Evolutionary conservation across 1,140 invertebrate species (phyloP).

Genomic region (Akabosia matsudoensis): DNA sequence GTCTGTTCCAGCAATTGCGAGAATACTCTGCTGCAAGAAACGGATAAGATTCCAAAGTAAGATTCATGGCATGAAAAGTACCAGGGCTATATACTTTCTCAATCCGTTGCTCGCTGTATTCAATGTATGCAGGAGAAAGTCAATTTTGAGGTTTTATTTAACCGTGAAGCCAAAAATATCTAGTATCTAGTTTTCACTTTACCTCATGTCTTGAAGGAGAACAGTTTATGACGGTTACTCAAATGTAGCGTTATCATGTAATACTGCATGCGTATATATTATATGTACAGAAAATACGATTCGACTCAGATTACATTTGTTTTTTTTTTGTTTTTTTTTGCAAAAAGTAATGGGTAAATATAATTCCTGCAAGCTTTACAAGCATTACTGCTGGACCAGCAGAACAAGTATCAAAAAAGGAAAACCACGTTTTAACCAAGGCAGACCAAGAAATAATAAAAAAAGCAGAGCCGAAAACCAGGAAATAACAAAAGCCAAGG

Average conservation of each 20-base stretch:
- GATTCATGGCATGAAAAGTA: background rate
- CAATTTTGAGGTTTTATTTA: background rate
- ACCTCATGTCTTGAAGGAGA: background rate
- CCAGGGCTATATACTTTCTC: too few species aligned
- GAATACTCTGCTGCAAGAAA: too few species aligned
- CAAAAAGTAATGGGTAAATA: too few species aligned
- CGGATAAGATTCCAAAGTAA: too few species aligned
- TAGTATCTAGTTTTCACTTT: too few species aligned
- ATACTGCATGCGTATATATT: too few species aligned
- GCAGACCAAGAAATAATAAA: background rate
- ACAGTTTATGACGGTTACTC: background rate
- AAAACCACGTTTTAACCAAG: background rate
- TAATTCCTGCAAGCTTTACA: background rate
- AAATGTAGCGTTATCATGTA: too few species aligned
- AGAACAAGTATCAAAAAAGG: background rate
- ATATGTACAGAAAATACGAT: background rate
- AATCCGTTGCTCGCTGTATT: background rate
- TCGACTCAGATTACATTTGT: background rate
- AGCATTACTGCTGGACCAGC: background rate
- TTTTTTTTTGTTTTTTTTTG: too few species aligned
- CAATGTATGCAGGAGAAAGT: constrained; percentile 1
- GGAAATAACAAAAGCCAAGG: background rate
- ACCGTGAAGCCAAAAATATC: too few species aligned
- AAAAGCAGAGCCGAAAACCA: background rate
- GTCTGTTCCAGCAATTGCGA: constrained; percentile 1